Base-by-base conservation (phyloP, 2,113 vertebrate species). In the Zapus hudsonius region DNA sequence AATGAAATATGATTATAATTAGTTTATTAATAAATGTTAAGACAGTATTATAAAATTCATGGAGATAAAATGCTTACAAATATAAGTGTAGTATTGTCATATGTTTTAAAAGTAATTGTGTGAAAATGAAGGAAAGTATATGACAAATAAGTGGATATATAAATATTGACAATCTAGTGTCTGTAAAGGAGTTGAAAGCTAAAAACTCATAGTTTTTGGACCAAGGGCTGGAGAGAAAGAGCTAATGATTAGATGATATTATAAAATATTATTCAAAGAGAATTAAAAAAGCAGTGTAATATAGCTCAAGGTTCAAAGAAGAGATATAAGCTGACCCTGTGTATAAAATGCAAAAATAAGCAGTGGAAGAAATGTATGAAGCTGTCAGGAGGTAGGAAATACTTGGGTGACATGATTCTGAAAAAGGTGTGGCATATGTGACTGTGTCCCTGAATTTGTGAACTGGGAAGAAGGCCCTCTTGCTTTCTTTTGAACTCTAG, bases 181-280 rank as follows among this genome's bases (percentile, higher is more conserved):
- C 63, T 75, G 12, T 33, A 87, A 59, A 81, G 15, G 36, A 55
- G 67, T 55, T 76, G 2, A 44, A 81, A 2, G 10, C 27, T 31
- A 67, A 82, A 66, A 57, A 64, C 61, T 66, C 11, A 23, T 84
- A 92, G 29, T 57, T 91, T 93, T n/a, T 3, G 23, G 36, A 92
- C 33, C 7, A 89, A 70, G 31, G 12, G 2, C n/a, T 88, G 19
- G 70, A 2, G 89, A 22, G 44, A 91, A 83, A 84, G 1, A 44
- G 27, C 40, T 83, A 66, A 33, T 80, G 40, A 29, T 8, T 47
- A 42, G 22, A n/a, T 84, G 19, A 76, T 2, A 55, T 84, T 42
- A 61, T 7, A 87, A 64, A 38, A 20, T 84, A 67, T 84, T 76
- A 84, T n/a, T 61, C 61, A 95, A 55, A 84, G 44, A 88, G 79